Conservation (phyloP, 2,888 invertebrate genomes). For the Amphipyra tragopoginis region DNA sequence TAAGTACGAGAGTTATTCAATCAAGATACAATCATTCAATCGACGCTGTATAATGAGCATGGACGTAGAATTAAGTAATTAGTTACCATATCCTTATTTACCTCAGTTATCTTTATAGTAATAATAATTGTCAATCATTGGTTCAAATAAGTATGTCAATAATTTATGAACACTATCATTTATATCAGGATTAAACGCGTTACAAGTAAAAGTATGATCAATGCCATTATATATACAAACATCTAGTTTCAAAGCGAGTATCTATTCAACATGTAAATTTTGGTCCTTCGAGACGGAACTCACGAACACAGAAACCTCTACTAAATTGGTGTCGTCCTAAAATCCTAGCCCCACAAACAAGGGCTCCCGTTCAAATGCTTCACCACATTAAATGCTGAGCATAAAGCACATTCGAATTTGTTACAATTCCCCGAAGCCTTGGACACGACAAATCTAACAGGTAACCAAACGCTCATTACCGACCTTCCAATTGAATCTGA, state of each 20-base stretch:
- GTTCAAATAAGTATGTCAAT: no score
- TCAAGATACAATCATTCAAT: no score
- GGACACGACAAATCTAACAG: constrained; percentile 59
- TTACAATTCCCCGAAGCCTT: constrained; percentile 54
- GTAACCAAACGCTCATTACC: constrained; percentile 57
- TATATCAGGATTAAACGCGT: no score
- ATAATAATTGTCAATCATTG: no score
- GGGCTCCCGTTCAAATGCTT: constrained; percentile 47
- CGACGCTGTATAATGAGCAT: no score
- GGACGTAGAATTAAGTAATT: no score
- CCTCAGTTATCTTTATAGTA: no score
- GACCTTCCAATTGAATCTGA: constrained; percentile 62
- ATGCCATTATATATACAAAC: neutral
- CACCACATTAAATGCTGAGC: constrained; percentile 43
- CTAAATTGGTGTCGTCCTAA: constrained; percentile 38
- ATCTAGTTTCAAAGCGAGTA: neutral
- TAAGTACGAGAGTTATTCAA: no score
- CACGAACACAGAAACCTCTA: constrained; percentile 13
- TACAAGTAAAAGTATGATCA: no score
- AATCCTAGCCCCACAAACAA: constrained; percentile 28
- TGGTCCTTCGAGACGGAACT: constrained; percentile 11
- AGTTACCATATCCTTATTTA: no score
- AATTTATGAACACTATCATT: no score
- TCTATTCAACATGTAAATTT: constrained; percentile 9
- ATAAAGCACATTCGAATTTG: constrained; percentile 54